These are phyloP conservation scores for Rhagonycha lutea DNA, from an alignment of 2,888 invertebrate genomes.

Conservation along the genomic window DNA sequence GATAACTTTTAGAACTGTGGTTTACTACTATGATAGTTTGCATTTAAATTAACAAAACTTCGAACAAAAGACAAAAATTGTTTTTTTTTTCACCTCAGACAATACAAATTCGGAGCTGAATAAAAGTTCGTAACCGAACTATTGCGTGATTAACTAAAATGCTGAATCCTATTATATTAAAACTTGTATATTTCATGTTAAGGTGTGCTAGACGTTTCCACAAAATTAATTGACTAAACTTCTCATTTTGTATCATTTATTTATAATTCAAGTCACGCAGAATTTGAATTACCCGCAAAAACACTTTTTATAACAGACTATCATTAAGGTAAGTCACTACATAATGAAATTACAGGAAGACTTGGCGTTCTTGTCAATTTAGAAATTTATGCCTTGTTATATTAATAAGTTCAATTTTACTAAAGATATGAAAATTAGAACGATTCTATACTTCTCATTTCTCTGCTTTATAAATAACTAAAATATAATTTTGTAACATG, in stretches of 20 bases:
- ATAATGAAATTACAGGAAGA: not conserved
- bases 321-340: not conserved
- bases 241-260: constrained; percentile 19
- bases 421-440: too few species aligned
- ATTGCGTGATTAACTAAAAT: constrained; percentile 17
- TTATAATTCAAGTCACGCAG: constrained; percentile 12
- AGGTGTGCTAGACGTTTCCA: constrained; percentile 18
- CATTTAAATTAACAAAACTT: not conserved
- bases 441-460: too few species aligned
- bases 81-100: not conserved
- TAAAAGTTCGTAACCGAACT: constrained; percentile 1
- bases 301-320: not conserved
- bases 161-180: constrained; percentile 12
- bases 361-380: not conserved
- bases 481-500: too few species aligned
- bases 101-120: constrained; percentile 3
- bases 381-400: not conserved
- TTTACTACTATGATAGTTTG: not conserved
- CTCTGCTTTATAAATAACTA: too few species aligned
- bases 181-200: constrained; percentile 18
- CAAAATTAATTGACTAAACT: constrained; percentile 16
- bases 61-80: not conserved
- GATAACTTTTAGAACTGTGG: not conserved
- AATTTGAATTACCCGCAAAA: constrained; percentile 1
- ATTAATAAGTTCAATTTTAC: not conserved